Evolutionary conservation across 2,888 invertebrate genomes (phyloP).

Genomic region (Exephanes ischioxanthus): DNA sequence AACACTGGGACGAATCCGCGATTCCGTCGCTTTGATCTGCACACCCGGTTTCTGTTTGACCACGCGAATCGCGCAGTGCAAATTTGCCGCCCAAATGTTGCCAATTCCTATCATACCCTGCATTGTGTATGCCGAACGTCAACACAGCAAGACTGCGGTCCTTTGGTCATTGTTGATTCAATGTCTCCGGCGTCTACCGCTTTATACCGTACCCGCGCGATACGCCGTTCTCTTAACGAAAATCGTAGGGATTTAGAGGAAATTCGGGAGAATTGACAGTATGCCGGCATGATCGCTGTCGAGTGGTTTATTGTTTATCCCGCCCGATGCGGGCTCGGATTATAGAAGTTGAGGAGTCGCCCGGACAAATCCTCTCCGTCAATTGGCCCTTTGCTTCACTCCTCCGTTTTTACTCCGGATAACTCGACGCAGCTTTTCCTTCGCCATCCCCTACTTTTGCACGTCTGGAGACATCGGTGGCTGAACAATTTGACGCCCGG

Average conservation of each 20-base stretch:
- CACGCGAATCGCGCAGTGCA: conserved; percentile 45
- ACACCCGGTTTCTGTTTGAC: conserved; percentile 49
- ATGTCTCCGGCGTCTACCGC: conserved; percentile 47
- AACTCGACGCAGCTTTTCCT: conserved; percentile 13
- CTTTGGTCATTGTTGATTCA: conserved; percentile 54
- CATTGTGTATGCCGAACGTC: conserved; percentile 22
- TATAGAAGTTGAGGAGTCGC: conserved; percentile 20
- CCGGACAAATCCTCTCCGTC: conserved; percentile 36
- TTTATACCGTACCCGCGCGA: conserved; percentile 10
- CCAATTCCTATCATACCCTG: conserved; percentile 38
- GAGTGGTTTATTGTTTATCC: conserved; percentile 33
- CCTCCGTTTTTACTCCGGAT: background rate
- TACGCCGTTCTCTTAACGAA: conserved; percentile 23
- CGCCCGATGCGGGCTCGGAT: background rate
- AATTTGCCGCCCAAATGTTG: conserved; percentile 63
- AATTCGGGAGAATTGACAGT: background rate
- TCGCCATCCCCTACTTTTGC: background rate
- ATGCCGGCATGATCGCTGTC: background rate
- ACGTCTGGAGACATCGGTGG: conserved; percentile 2
- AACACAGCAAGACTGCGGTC: conserved; percentile 14
- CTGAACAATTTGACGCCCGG: conserved; percentile 47
- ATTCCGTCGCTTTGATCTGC: conserved; percentile 63
- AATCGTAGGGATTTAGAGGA: background rate
- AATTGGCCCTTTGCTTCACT: conserved; percentile 36
- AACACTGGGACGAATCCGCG: conserved; percentile 45